These are phyloP conservation scores for Neolamprologus kungweensis DNA, from an alignment of 2,113 vertebrate genomes.

Conservation along the genomic window DNA sequence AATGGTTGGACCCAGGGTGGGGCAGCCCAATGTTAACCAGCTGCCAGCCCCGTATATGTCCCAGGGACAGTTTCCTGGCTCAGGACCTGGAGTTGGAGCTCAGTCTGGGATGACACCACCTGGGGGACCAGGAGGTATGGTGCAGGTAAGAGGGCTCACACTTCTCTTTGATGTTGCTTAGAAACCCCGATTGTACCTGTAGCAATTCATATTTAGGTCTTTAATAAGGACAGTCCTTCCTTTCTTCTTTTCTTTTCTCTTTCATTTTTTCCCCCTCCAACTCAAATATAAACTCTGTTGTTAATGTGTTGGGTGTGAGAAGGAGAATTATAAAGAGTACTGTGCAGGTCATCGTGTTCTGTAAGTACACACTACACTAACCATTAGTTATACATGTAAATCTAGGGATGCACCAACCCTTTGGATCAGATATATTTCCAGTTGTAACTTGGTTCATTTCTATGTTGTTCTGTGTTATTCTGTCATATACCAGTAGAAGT, in stretches of 20 bases:
- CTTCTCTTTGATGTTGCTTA: neutral
- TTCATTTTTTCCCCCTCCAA: neutral
- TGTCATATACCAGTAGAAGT: neutral
- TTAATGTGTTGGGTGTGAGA: neutral
- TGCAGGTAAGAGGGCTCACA: constrained; percentile 48
- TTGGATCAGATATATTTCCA: neutral
- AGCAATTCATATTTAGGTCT: neutral
- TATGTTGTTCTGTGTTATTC: neutral
- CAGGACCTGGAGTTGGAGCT: constrained; percentile 75
- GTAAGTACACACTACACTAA: neutral
- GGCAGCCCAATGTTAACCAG: constrained; percentile 78
- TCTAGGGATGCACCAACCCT: neutral
- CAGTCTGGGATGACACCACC: constrained; percentile 69
- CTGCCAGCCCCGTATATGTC: constrained; percentile 88
- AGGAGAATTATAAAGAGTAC: neutral
- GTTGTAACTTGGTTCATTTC: neutral
- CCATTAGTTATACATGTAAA: neutral
- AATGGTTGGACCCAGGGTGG: constrained; percentile 81
- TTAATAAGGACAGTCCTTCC: neutral
- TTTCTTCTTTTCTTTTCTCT: neutral
- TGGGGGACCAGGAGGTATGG: constrained; percentile 62
- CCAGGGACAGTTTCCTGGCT: constrained; percentile 80
- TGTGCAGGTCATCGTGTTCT: neutral
- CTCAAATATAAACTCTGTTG: neutral
- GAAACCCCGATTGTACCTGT: neutral